phyloP scores from a whole-genome alignment of 2,113 vertebrate species.

The Formicarius rufipectus region DNA sequence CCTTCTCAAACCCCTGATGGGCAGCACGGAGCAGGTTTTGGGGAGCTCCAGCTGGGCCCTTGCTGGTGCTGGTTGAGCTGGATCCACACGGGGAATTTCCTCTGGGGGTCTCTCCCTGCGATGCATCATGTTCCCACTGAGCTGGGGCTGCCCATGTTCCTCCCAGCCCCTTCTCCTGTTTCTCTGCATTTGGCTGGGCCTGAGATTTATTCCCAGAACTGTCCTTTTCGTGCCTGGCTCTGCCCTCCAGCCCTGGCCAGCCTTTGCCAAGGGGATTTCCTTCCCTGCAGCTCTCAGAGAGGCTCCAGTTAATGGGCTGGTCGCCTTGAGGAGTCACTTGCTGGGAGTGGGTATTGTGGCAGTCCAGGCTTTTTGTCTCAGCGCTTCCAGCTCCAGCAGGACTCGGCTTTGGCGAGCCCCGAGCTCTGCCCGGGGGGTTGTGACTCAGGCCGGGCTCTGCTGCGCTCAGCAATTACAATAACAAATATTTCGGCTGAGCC shows the following conservation, averaged over 20 bases:
- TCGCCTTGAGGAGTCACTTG: background rate
- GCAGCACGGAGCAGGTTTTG: background rate
- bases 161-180: background rate
- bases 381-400: background rate
- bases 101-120: background rate
- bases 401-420: background rate
- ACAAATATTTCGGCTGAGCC: no score
- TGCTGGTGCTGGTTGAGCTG: rapidly evolving
- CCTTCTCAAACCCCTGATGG: background rate
- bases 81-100: rapidly evolving
- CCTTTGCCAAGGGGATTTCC: background rate
- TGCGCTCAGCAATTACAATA: background rate
- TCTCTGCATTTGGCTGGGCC: background rate
- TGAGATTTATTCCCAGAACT: background rate
- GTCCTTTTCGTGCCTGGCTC: background rate
- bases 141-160: background rate
- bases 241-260: background rate
- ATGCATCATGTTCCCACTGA: rapidly evolving
- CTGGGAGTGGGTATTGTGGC: background rate
- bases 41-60: rapidly evolving
- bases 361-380: background rate
- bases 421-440: background rate
- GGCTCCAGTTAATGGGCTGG: background rate
- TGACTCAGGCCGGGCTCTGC: background rate
- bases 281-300: background rate